phyloP scores from a whole-genome alignment of 2,888 invertebrate genomes.

The Brachypalpus laphriformis region DNA sequence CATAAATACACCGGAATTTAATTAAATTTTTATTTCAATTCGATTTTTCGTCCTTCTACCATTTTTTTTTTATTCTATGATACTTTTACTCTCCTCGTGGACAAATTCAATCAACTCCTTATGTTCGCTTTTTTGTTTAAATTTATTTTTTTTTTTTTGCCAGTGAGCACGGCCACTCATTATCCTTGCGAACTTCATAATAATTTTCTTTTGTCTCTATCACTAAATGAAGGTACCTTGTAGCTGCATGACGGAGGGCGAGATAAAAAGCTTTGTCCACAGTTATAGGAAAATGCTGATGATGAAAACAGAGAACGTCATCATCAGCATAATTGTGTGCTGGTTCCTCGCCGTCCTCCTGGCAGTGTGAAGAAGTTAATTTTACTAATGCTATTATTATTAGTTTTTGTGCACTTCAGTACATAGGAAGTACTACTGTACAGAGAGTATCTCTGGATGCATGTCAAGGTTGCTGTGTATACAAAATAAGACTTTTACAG shows the following conservation, averaged over 20 bases:
- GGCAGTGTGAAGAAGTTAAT: slow-evolving; percentile 34
- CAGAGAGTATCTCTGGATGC: not conserved
- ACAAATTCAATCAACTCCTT: slow-evolving; percentile 33
- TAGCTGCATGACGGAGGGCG: not conserved
- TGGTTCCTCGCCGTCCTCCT: not conserved
- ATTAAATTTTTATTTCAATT: slow-evolving; percentile 60
- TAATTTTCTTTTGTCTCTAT: slow-evolving; percentile 21
- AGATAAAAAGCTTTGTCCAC: not conserved
- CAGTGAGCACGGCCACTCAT: slow-evolving; percentile 42
- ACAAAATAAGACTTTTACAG: slow-evolving; percentile 45
- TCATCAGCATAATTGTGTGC: slow-evolving; percentile 13
- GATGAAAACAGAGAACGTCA: slow-evolving; percentile 8
- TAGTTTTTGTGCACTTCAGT: slow-evolving; percentile 37
- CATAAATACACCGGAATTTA: slow-evolving; percentile 58
- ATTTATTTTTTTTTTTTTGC: not conserved
- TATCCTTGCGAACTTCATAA: slow-evolving; percentile 38
- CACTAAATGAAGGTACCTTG: slow-evolving; percentile 18
- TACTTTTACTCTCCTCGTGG: not conserved
- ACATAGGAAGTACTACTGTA: slow-evolving; percentile 10
- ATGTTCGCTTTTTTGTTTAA: slow-evolving; percentile 3
- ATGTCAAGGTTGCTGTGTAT: slow-evolving; percentile 7
- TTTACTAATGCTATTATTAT: slow-evolving; percentile 56
- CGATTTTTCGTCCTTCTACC: slow-evolving; percentile 19
- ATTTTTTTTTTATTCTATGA: not conserved
- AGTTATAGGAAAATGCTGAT: not conserved